phyloP scores from a whole-genome alignment of 2,888 invertebrate species.

The Phortica magna region DNA sequence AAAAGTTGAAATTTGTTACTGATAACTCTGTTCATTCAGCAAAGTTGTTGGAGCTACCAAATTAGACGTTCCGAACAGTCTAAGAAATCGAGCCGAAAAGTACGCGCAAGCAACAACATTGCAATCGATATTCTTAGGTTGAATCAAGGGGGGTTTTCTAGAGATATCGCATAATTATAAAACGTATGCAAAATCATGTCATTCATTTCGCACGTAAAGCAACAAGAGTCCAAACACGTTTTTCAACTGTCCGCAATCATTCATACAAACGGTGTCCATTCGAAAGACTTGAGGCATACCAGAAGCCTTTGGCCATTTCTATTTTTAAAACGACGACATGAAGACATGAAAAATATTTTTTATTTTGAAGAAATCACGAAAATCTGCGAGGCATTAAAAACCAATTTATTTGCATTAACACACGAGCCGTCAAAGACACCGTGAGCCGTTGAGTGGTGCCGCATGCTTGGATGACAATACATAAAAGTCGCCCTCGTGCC shows the following conservation, averaged over 20 bases:
- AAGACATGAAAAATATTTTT: constrained; percentile 4
- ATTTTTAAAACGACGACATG: neutral
- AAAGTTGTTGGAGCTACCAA: too few relatives aligned
- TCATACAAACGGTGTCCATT: neutral
- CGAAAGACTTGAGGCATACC: neutral
- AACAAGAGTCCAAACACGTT: neutral
- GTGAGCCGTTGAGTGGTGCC: constrained; percentile 58
- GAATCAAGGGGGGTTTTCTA: too few relatives aligned
- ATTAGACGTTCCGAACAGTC: too few relatives aligned
- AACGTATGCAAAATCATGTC: neutral
- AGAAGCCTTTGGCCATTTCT: neutral
- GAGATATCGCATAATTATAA: too few relatives aligned
- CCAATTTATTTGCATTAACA: constrained; percentile 1
- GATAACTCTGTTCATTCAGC: too few relatives aligned
- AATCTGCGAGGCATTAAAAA: neutral
- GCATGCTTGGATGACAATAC: too few relatives aligned
- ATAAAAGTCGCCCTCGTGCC: neutral
- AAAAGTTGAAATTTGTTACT: too few relatives aligned
- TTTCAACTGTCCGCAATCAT: neutral
- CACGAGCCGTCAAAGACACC: constrained; percentile 31
- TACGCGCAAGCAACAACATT: too few relatives aligned
- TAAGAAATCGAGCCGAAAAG: too few relatives aligned
- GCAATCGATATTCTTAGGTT: too few relatives aligned
- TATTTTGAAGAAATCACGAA: neutral
- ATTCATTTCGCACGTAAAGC: neutral